Base-by-base conservation (phyloP, 2,113 vertebrate species). In the Zosterops japonicus region DNA sequence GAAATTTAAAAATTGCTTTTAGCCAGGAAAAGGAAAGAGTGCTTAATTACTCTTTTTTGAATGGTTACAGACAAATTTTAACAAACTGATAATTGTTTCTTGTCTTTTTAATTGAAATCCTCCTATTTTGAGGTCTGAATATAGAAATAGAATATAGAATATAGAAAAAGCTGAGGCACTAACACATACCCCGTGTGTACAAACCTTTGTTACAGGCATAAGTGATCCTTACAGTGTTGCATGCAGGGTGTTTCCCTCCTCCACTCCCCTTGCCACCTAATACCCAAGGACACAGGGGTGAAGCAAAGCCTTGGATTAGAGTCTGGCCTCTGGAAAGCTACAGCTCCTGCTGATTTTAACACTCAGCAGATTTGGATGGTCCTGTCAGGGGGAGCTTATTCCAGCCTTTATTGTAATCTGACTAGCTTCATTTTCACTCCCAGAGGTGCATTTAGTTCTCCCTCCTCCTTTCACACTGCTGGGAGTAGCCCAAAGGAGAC, bases 271-370 rank as follows among this genome's bases (percentile, higher is more conserved):
- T 90, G 91, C 75, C 44, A 53, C 50, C 41, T 93, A 77, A 87
- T 81, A 61, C 71, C 35, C 82, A 96, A 96, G 92, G 92, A 87
- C 93, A 81, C 39, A 23, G 0, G 65, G 41, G 61, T 78, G 60
- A 95, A 94, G 75, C 77, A 95, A 94, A 95, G 94, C 87, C 68
- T 81, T 77, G 91, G 91, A 93, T 95, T 97, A 96, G 91, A 83
- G 39, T 77, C 84, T 89, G 75, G 59, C 53, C 50, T 95, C 82
- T 0, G 5, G 68, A 85, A 86, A 86, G 82, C 56, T 77, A 6
- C 59, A 87, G 74, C 69, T 27, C 47, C 36, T 83, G 68, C 93
- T 85, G 74, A 84, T 89, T 96, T 81, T 94, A 91, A 92, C 92
- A 70, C 83, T 93, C 90, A 86, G 90, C 79, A 68, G 88, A 79